These are phyloP conservation scores for Enteromius unitaeniatus DNA, from an alignment of 2,797 vertebrate genomes.

Conservation along the genomic window DNA sequence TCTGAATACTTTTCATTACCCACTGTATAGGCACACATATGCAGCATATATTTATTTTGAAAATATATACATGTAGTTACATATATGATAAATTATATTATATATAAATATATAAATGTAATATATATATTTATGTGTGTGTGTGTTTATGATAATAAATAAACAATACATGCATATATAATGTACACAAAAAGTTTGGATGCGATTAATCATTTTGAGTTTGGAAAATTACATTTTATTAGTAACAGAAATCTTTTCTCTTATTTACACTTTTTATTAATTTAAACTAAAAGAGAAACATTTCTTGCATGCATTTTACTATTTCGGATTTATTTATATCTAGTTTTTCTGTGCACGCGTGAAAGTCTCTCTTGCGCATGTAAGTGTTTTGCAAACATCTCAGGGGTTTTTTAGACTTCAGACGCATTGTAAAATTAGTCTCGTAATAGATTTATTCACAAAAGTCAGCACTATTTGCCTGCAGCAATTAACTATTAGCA, in stretches of 20 bases:
- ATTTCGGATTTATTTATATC: neutral
- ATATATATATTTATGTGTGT: too few species aligned
- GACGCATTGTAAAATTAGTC: neutral
- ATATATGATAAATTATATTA: too few species aligned
- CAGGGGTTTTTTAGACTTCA: constrained; percentile 19
- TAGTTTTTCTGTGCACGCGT: neutral
- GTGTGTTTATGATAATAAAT: too few species aligned
- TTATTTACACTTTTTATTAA: neutral
- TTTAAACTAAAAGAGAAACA: neutral
- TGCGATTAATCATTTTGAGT: too few species aligned
- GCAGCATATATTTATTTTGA: too few species aligned
- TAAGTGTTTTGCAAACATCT: constrained; percentile 10
- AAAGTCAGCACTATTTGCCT: constrained; percentile 17
- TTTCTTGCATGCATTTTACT: neutral
- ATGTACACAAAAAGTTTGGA: too few species aligned
- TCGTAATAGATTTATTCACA: constrained; percentile 18
- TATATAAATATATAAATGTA: too few species aligned
- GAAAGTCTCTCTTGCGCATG: neutral
- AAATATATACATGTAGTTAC: too few species aligned
- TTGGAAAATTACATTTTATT: neutral
- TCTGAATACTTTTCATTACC: too few species aligned
- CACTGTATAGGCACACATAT: too few species aligned
- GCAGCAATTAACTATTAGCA: constrained; percentile 4
- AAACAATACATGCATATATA: too few species aligned
- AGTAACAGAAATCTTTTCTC: neutral